These are phyloP conservation scores for Dendrocopos noguchii DNA, from an alignment of 2,113 vertebrate genomes.

Conservation along the genomic window DNA sequence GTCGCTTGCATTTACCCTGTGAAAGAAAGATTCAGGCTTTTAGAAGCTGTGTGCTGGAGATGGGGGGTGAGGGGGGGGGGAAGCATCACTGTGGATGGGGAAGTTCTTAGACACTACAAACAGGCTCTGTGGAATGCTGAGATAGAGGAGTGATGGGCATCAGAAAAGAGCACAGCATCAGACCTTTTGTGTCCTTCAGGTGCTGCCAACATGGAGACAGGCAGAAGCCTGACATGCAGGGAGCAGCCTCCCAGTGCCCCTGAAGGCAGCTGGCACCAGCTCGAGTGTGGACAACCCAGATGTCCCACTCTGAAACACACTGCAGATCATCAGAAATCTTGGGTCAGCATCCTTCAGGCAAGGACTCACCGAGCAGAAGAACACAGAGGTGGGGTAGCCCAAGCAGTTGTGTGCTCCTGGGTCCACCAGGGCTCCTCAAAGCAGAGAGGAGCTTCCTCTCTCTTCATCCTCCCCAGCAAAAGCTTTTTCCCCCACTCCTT, in stretches of 20 bases:
- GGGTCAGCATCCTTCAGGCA: neutral
- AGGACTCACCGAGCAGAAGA: neutral
- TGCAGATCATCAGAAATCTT: neutral
- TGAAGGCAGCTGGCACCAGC: neutral
- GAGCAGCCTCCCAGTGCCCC: neutral
- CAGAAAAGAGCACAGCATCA: neutral
- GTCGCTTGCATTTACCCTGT: neutral
- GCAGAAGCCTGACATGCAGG: fast-evolving
- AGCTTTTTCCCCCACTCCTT: neutral
- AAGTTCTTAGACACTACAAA: neutral
- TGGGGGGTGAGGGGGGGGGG: neutral
- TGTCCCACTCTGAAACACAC: neutral
- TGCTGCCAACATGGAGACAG: fast-evolving
- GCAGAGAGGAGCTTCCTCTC: neutral
- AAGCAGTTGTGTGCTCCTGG: fast-evolving
- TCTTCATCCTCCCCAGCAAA: neutral
- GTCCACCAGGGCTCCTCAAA: neutral
- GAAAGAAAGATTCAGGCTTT: neutral
- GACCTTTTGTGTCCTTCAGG: fast-evolving
- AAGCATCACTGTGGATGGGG: neutral
- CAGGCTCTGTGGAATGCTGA: neutral
- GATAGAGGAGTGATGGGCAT: neutral
- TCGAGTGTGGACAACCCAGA: fast-evolving
- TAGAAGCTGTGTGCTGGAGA: no score
- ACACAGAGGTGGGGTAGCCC: fast-evolving